These are phyloP conservation scores for Strigamia maritima DNA, from an alignment of 2,888 invertebrate species.

Conservation along the genomic window DNA sequence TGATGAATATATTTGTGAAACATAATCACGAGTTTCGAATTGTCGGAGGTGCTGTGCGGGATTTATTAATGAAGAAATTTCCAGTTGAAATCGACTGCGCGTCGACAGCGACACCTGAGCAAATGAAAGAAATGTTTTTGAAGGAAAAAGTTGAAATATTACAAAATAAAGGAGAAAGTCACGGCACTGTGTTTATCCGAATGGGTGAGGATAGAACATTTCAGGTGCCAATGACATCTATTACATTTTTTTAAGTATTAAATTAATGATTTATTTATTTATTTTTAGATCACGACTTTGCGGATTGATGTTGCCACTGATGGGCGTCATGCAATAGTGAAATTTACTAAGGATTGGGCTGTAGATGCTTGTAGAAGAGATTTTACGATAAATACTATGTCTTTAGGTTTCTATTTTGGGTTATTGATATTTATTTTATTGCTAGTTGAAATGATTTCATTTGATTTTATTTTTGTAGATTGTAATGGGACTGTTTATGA, in stretches of 20 bases:
- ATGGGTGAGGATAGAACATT: constrained; percentile 92
- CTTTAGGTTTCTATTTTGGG: constrained; percentile 62
- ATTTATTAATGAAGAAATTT: constrained; percentile 69
- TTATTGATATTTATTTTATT: not conserved
- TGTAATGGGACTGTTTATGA: constrained; percentile 89
- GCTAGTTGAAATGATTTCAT: not conserved
- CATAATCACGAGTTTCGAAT: constrained; percentile 82
- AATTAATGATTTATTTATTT: not conserved
- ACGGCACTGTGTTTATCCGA: constrained; percentile 92
- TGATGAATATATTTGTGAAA: constrained; percentile 73
- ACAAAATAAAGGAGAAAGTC: constrained; percentile 81
- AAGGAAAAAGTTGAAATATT: constrained; percentile 83
- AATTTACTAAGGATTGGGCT: constrained; percentile 89
- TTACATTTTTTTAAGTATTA: too few species aligned
- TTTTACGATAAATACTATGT: constrained; percentile 97
- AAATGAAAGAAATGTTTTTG: constrained; percentile 93
- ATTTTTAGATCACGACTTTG: constrained; percentile 71
- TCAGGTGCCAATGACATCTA: constrained; percentile 63
- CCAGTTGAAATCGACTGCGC: constrained; percentile 97
- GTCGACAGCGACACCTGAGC: constrained; percentile 88
- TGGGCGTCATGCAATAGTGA: constrained; percentile 92
- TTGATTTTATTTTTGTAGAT: constrained; percentile 55
- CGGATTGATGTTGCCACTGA: constrained; percentile 87
- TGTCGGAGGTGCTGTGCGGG: constrained; percentile 95
- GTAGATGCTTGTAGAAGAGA: constrained; percentile 92